Base-by-base conservation (phyloP, 2,888 invertebrate genomes). In the Ecliptopera silaceata region DNA sequence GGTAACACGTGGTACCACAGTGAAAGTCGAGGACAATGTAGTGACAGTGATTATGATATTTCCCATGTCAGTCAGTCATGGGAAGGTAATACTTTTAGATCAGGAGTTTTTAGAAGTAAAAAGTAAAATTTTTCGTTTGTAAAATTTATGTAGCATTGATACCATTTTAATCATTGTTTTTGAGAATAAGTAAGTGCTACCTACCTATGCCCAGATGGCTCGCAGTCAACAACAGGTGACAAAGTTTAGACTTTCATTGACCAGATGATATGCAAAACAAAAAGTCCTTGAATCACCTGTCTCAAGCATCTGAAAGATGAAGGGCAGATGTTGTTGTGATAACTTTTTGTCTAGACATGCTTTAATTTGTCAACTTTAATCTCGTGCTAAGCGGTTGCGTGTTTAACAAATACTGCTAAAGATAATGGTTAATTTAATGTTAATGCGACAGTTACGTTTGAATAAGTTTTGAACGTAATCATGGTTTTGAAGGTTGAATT, bases 271-370 rank as follows among this genome's bases (percentile, higher is more conserved):
- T 70, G 69, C 68, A 74, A 74, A 75, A 68, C 58, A 61, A 63
- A 61, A 79, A 81, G 82, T 82, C 82, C 62, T 60, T 44, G 62
- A 57, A 63, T 66, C 88, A 88, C 86, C 86, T 89, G 89, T 79
- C 73, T 59, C 50, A 63, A 59, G 72, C 79, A 79, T 77, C 64
- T 71, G 80, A 77, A 66, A 84, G 71, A 81, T 55, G 46, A 43
- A 64, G 12, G 13, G 10, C 82, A 81, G 71, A 77, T 82, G 82
- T 69, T 68, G 61, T 58, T 60, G 39, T 58, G 51, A 47, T 47
- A 56, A 50, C 31, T 62, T 57, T 55, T 58, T 68, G 59, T 65
- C 64, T 63, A 57, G 57, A 70, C 69, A 43, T 5, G 18, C 39
- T 51, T 36, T 31, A 10, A 38, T 46, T 15, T 13, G 5, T 18